phyloP scores from a whole-genome alignment of 2,888 invertebrate species.

The Epinotia brunnichana region DNA sequence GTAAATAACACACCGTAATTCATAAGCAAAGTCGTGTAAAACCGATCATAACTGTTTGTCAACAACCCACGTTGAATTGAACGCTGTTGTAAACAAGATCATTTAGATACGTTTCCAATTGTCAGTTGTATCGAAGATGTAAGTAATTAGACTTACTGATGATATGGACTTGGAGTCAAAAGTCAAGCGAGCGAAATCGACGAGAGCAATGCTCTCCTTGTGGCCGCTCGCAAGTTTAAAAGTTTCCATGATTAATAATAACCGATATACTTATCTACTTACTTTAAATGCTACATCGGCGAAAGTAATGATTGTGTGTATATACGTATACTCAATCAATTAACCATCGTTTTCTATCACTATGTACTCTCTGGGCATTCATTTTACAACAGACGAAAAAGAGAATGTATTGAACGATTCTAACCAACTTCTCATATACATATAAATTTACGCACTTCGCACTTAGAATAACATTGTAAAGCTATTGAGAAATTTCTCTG shows the following conservation, averaged over 20 bases:
- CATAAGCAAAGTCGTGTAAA: conserved; percentile 1
- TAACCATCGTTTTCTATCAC: conserved; percentile 15
- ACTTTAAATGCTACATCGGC: neutral
- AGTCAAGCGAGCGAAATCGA: conserved; percentile 36
- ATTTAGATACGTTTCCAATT: conserved; percentile 53
- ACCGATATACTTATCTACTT: conserved; percentile 8
- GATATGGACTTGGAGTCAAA: conserved; percentile 30
- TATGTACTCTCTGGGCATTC: neutral
- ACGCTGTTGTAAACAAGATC: conserved; percentile 53
- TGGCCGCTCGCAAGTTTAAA: conserved; percentile 4
- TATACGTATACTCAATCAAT: neutral
- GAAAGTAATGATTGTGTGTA: neutral
- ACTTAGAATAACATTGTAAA: conserved; percentile 24
- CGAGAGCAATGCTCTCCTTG: conserved; percentile 31
- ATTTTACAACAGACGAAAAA: conserved; percentile 18
- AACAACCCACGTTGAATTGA: neutral
- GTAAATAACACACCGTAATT: neutral
- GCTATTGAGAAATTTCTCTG: conserved; percentile 31
- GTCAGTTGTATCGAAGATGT: conserved; percentile 39
- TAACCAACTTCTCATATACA: conserved; percentile 14
- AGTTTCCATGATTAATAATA: conserved; percentile 23
- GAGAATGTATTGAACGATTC: conserved; percentile 23
- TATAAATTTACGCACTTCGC: too few species aligned
- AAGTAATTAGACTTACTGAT: neutral
- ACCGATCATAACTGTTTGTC: conserved; percentile 18